Evolutionary conservation across 2,113 vertebrate genomes (phyloP).

Genomic region (Oreotrochilus melanogaster): DNA sequence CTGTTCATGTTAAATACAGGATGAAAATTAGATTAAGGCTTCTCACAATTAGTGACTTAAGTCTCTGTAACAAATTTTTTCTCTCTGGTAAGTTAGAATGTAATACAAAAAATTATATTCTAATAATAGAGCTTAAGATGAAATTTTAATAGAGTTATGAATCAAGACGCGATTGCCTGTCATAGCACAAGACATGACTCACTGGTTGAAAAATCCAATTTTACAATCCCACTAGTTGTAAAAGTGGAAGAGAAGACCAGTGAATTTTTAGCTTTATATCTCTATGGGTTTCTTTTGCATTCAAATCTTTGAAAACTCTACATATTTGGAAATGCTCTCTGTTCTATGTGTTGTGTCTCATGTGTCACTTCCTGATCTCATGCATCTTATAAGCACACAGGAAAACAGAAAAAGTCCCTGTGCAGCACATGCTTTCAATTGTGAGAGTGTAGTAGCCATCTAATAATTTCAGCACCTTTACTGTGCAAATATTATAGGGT

Average conservation of each 20-base stretch:
- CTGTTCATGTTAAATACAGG: neutral
- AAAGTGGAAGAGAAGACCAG: neutral
- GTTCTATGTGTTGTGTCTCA: neutral
- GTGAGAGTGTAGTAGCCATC: neutral
- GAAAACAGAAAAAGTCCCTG: neutral
- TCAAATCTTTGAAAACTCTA: neutral
- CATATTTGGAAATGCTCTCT: neutral
- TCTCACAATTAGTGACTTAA: neutral
- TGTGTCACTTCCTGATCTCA: neutral
- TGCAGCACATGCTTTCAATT: neutral
- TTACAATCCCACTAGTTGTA: neutral
- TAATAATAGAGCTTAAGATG: neutral
- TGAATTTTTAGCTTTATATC: neutral
- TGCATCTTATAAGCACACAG: neutral
- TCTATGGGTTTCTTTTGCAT: neutral
- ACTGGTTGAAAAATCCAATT: neutral
- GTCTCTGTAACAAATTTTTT: neutral
- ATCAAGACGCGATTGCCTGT: neutral
- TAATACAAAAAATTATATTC: neutral
- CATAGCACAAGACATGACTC: neutral
- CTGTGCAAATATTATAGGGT: neutral
- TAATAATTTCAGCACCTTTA: neutral
- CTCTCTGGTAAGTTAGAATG: neutral
- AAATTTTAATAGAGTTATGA: neutral
- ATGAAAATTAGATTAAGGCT: neutral